Percentiles rank a stretch among this genome's conserved stretches.
Evolutionary conservation across 2,797 vertebrate genomes (phyloP).

Genomic region (Pygocentrus nattereri): DNA sequence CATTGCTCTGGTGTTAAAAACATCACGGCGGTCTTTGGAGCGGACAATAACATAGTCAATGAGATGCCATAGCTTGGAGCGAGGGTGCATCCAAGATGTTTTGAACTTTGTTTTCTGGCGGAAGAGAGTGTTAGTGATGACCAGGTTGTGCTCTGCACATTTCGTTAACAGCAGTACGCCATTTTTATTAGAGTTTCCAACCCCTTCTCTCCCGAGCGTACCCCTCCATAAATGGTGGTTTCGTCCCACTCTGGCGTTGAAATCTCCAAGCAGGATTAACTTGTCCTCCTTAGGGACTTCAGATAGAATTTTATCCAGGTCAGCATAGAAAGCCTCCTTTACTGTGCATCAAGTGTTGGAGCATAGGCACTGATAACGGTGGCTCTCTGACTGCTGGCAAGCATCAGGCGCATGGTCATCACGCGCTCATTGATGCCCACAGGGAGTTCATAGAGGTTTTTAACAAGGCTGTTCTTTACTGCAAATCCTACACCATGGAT

Average conservation of each 20-base stretch:
- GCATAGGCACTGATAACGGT: slow-evolving; percentile 26
- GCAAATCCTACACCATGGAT: slow-evolving; percentile 32
- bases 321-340: slow-evolving; percentile 26
- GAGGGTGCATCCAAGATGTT: too few species aligned
- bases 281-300: too few species aligned
- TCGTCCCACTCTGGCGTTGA: too few species aligned
- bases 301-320: slow-evolving; percentile 15
- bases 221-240: too few species aligned
- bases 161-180: neutral
- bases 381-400: slow-evolving; percentile 35
- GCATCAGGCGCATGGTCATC: slow-evolving; percentile 26
- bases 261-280: too few species aligned
- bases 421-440: neutral
- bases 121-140: slow-evolving; percentile 21
- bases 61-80: too few species aligned
- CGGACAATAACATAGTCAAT: too few species aligned
- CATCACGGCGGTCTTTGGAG: too few species aligned
- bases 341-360: slow-evolving; percentile 22
- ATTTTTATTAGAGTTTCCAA: too few species aligned
- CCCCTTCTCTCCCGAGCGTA: too few species aligned
- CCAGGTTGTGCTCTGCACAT: slow-evolving; percentile 18
- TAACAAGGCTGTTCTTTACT: slow-evolving; percentile 3
- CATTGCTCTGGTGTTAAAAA: too few species aligned
- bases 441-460: slow-evolving; percentile 1
- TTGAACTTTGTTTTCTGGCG: slow-evolving; percentile 19